Evolutionary conservation across 2,888 invertebrate species (phyloP).

Genomic region (Meghimatium bilineatum): DNA sequence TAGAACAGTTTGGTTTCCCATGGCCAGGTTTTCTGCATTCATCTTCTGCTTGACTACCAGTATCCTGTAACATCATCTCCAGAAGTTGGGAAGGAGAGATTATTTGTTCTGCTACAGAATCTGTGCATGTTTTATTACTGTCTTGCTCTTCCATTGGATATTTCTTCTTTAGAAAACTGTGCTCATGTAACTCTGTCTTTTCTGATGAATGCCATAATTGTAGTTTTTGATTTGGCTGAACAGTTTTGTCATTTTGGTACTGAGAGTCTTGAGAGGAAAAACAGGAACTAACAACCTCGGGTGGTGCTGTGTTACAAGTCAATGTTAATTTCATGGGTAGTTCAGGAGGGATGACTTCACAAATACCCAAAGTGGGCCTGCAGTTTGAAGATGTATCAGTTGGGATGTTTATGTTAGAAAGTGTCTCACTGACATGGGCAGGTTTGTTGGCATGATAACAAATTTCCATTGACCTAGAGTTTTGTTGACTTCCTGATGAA

Average conservation of each 20-base stretch:
- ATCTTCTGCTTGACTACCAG: not conserved
- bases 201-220: not conserved
- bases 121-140: not conserved
- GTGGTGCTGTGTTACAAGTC: not conserved
- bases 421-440: not conserved
- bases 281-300: not conserved
- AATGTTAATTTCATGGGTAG: not conserved
- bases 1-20: not conserved
- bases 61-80: not conserved
- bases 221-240: not conserved
- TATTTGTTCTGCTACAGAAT: not conserved
- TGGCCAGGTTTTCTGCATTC: not conserved
- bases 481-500: not conserved
- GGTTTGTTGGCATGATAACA: not conserved
- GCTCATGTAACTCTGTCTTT: too few relatives aligned
- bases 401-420: not conserved
- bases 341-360: not conserved
- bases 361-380: not conserved
- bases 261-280: not conserved
- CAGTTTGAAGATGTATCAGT: not conserved
- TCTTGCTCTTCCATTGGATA: not conserved
- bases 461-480: not conserved
- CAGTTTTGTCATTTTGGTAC: not conserved
- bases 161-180: not conserved
- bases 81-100: not conserved